These are phyloP conservation scores for Manis crassicaudata DNA, from an alignment of 2,797 vertebrate genomes.

Conservation along the genomic window DNA sequence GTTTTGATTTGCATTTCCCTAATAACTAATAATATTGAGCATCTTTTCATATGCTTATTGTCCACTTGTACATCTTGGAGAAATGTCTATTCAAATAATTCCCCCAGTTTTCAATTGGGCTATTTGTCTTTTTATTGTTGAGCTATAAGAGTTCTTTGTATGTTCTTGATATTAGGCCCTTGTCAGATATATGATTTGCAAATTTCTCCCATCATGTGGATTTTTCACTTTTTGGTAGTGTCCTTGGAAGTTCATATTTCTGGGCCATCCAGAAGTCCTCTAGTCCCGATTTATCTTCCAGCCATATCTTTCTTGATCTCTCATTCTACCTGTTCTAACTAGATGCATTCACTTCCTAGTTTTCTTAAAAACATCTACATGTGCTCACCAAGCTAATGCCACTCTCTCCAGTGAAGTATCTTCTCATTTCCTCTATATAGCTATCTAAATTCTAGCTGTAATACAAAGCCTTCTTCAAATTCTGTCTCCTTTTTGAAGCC, in stretches of 20 bases:
- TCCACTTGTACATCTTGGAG: neutral
- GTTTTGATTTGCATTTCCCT: neutral
- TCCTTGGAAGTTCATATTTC: neutral
- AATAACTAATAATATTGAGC: neutral
- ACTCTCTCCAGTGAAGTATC: neutral
- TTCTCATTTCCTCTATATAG: neutral
- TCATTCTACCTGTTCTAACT: neutral
- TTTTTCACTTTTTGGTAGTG: conserved; percentile 1
- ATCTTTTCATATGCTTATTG: conserved; percentile 34
- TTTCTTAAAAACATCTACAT: neutral
- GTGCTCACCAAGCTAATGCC: neutral
- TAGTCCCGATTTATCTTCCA: neutral
- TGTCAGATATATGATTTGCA: neutral
- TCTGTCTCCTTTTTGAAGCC: neutral
- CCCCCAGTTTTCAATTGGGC: neutral
- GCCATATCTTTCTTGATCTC: neutral
- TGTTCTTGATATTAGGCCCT: neutral
- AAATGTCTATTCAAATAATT: conserved; percentile 11
- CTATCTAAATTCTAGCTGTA: neutral
- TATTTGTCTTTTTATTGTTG: conserved; percentile 11
- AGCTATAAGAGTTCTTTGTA: conserved; percentile 1
- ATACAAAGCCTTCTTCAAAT: neutral
- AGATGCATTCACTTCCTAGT: neutral
- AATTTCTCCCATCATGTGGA: neutral
- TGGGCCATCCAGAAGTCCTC: neutral